Percentiles rank a stretch among this genome's conserved stretches.
Evolutionary conservation across 2,113 vertebrate genomes (phyloP).

Genomic region (Pipa parva): DNA sequence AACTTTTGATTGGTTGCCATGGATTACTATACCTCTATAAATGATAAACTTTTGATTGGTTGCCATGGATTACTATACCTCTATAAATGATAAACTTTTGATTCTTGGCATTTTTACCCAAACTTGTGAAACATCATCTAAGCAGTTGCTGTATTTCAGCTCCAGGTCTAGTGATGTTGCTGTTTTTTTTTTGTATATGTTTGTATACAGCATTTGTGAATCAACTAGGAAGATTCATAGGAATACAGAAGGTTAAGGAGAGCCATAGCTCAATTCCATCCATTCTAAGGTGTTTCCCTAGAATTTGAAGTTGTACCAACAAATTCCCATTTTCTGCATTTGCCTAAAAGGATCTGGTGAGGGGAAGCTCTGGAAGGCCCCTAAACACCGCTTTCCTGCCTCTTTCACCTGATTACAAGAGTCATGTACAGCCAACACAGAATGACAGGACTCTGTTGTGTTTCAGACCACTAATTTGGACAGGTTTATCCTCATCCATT

Average conservation of each 20-base stretch:
- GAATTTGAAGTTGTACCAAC: not conserved
- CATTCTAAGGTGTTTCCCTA: not conserved
- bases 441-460: slow-evolving; percentile 35
- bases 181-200: too few species aligned
- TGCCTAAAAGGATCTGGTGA: not conserved
- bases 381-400: slow-evolving; percentile 15
- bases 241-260: not conserved
- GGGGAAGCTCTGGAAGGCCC: not conserved
- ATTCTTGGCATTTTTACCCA: too few species aligned
- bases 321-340: not conserved
- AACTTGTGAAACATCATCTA: too few species aligned
- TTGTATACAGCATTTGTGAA: not conserved
- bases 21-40: too few species aligned
- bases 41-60: too few species aligned
- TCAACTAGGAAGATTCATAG: not conserved
- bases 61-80: too few species aligned
- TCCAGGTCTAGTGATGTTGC: too few species aligned
- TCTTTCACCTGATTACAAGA: slow-evolving; percentile 34
- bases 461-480: slow-evolving; percentile 42
- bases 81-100: too few species aligned
- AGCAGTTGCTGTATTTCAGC: too few species aligned
- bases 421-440: slow-evolving; percentile 26
- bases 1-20: too few species aligned
- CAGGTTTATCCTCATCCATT: slow-evolving; percentile 37
- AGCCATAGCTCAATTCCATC: not conserved